phyloP scores from a whole-genome alignment of 2,797 vertebrate genomes.

The Melanotaenia boesemani region DNA sequence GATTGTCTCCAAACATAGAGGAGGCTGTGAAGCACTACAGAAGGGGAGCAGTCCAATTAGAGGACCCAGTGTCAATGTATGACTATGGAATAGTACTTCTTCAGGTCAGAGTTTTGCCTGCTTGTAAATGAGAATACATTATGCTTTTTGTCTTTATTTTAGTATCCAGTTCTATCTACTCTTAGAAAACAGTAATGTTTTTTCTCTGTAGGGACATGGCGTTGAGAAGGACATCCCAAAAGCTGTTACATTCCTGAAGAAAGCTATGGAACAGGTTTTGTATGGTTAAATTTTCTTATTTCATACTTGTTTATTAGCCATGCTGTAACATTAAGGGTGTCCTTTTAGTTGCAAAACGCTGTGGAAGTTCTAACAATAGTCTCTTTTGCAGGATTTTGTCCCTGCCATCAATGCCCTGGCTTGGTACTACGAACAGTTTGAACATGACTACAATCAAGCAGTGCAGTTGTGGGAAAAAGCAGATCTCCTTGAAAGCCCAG shows the following conservation, averaged over 20 bases:
- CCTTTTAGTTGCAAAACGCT: background rate
- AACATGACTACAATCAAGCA: conserved; percentile 79
- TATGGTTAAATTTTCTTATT: background rate
- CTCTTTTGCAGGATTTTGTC: conserved; percentile 74
- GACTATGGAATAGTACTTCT: conserved; percentile 86
- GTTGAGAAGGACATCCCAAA: conserved; percentile 81
- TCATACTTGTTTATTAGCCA: background rate
- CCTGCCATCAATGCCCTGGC: conserved; percentile 85
- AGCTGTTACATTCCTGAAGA: conserved; percentile 82
- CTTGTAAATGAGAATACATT: background rate
- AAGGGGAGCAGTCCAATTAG: conserved; percentile 78
- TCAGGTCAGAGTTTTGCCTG: conserved; percentile 68
- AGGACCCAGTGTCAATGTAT: conserved; percentile 85
- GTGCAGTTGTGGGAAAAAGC: conserved; percentile 85
- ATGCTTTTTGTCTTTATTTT: background rate
- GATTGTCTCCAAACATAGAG: conserved; percentile 80
- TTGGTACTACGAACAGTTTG: conserved; percentile 86
- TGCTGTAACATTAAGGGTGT: background rate
- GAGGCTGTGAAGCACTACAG: conserved; percentile 84
- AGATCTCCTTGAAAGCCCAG: conserved; percentile 75
- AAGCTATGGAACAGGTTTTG: conserved; percentile 81
- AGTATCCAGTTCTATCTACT: background rate
- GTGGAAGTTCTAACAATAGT: background rate
- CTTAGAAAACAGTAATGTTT: background rate
- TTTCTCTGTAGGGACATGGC: conserved; percentile 80